Conservation (phyloP, 2,113 vertebrate species). For the Phainopepla nitens region DNA sequence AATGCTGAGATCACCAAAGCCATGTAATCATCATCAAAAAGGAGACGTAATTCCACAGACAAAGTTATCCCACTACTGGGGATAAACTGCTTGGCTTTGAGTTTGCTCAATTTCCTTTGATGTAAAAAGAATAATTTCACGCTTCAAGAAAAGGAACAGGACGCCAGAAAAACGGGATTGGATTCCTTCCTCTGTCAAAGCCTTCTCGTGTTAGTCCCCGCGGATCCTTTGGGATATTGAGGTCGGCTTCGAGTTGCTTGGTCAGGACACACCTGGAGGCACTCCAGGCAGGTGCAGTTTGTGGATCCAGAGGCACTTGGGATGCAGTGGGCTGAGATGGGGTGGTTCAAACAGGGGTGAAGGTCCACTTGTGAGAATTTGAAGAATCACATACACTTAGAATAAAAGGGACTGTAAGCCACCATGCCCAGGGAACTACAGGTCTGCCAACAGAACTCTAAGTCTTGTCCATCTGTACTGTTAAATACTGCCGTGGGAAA, state of each 20-base stretch:
- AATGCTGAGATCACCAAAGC: constrained; percentile 8
- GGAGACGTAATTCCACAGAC: neutral
- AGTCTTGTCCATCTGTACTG: neutral
- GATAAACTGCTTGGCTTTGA: neutral
- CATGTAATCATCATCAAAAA: constrained; percentile 4
- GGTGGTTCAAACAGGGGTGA: neutral
- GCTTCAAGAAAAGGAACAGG: constrained; percentile 21
- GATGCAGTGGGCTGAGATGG: neutral
- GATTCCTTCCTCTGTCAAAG: neutral
- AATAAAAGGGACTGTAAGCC: neutral
- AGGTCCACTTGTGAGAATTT: neutral
- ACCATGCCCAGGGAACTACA: neutral
- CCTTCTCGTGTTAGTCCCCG: neutral
- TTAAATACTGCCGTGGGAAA: neutral
- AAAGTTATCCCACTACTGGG: neutral
- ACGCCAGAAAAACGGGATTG: neutral
- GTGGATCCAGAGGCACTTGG: neutral
- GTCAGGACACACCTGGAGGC: neutral
- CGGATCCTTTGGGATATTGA: fast-evolving
- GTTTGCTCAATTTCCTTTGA: neutral
- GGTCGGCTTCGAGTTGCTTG: neutral
- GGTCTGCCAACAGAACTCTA: neutral
- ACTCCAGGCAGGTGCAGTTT: neutral
- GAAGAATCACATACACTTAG: neutral
- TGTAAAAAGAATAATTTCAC: constrained; percentile 9